A percentile compares a stretch with the other conserved stretches of the same genome.
Conservation (phyloP, 2,113 vertebrate genomes). For the Myrmecobius fasciatus region DNA sequence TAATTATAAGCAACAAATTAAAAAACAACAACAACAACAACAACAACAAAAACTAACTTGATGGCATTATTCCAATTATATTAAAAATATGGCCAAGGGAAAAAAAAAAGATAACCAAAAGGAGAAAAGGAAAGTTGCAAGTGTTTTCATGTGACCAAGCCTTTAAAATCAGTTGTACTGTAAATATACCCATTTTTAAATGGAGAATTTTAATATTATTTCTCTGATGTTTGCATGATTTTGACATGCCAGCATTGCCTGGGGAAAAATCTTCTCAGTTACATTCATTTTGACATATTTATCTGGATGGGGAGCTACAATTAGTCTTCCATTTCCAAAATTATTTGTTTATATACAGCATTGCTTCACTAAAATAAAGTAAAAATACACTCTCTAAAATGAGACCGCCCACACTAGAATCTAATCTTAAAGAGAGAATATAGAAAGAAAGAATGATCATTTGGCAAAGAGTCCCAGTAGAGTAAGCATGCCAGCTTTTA, state of each 20-base stretch:
- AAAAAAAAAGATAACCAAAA: not conserved
- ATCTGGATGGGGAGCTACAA: conserved; percentile 33
- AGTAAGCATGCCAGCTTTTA: conserved; percentile 64
- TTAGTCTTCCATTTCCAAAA: conserved; percentile 48
- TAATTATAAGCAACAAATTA: not conserved
- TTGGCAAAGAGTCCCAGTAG: conserved; percentile 70
- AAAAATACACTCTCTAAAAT: conserved; percentile 18
- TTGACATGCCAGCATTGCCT: conserved; percentile 41
- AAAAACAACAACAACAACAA: too few species aligned
- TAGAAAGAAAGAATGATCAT: conserved; percentile 68
- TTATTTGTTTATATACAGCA: conserved; percentile 38
- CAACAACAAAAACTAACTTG: too few species aligned
- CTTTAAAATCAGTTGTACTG: conserved; percentile 22
- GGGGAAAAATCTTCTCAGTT: conserved; percentile 36
- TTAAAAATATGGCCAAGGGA: not conserved
- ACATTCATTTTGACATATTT: conserved; percentile 47
- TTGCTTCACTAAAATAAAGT: conserved; percentile 46
- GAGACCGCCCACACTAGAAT: conserved; percentile 3
- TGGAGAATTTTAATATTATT: conserved; percentile 34
- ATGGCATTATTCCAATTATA: not conserved
- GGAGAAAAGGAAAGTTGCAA: conserved; percentile 13
- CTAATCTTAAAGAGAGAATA: conserved; percentile 68
- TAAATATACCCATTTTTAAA: not conserved
- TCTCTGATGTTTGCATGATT: conserved; percentile 46
- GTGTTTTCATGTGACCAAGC: conserved; percentile 39